Evolutionary conservation across 2,113 vertebrate genomes (phyloP), one percentile per base, ranked within the genome.

Genomic region (Psophia crepitans): DNA sequence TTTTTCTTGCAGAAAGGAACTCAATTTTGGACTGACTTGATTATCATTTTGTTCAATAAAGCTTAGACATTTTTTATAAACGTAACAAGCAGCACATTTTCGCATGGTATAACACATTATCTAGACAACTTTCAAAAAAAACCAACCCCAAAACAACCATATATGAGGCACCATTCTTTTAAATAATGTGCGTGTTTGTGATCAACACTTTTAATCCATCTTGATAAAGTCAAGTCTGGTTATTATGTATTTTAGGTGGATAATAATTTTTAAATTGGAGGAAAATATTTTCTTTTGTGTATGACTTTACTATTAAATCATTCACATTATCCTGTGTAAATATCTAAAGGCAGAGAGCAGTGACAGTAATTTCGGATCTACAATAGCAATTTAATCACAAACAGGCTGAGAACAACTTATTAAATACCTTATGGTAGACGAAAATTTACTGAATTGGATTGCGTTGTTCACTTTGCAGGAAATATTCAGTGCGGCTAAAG

Each of bases 401-500:
- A 35, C 0, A 9, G 24, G 10, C 24, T 1, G 2, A 75, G 49
- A 86, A 33, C 8, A 79, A 37, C 3, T 54, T 84, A 24, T 37
- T 74, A 35, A 90, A 77, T 46, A 46, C 2, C 6, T 81, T 48
- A 58, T 57, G 17, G 27, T 35, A 78, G 9, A 39, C 84, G 27
- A 95, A 60, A 60, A 76, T 56, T 88, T 64, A 32, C 32, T 71
- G 19, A 83, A 56, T 28, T 33, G 3, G 64, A 69, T 69, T 68
- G 69, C 78, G 28, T 37, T 66, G 3, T 54, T 76, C 4, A 14
- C 14, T 89, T 90, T 65, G 30, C 37, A 69, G 8, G 49, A 91
- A 77, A 89, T 0, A 0, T 80, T 76, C 33, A 51, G 2, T 71
- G 32, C 43, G 71, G 16, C 23, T 73, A 19, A 8, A 78, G 12